Conservation (phyloP, 1,140 invertebrate genomes). For the Cataglyphis hispanica region DNA sequence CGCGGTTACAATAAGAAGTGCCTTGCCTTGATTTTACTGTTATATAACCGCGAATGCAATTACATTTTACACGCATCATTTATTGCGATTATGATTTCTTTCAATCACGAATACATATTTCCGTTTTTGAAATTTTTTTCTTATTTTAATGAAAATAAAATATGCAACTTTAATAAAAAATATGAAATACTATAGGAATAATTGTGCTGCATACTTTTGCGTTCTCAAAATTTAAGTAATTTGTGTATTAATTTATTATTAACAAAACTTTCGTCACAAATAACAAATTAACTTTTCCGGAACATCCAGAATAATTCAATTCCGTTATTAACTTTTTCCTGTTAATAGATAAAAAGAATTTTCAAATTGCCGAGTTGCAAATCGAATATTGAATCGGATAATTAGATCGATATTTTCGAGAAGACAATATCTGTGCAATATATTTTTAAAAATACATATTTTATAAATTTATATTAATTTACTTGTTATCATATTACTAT, state of each 20-base stretch:
- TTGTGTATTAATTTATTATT: neutral
- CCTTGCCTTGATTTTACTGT: slow-evolving; percentile 8
- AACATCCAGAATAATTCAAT: neutral
- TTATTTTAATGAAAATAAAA: neutral
- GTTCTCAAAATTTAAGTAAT: neutral
- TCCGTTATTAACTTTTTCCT: neutral
- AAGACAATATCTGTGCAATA: neutral
- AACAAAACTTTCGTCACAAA: neutral
- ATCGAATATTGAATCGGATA: neutral
- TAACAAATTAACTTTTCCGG: neutral
- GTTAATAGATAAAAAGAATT: neutral
- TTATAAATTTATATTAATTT: too few relatives aligned
- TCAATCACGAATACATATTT: slow-evolving; percentile 26
- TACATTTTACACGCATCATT: slow-evolving; percentile 33
- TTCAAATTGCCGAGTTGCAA: neutral
- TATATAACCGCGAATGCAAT: slow-evolving; percentile 14
- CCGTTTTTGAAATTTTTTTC: neutral
- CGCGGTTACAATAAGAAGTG: neutral
- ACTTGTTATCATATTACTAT: too few relatives aligned
- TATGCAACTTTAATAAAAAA: neutral
- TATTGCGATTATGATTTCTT: slow-evolving; percentile 18
- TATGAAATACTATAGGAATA: neutral
- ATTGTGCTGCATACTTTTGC: neutral
- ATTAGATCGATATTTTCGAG: neutral
- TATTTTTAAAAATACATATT: neutral